Conservation (phyloP, 2,113 vertebrate species). For the Phoenicopterus ruber region DNA sequence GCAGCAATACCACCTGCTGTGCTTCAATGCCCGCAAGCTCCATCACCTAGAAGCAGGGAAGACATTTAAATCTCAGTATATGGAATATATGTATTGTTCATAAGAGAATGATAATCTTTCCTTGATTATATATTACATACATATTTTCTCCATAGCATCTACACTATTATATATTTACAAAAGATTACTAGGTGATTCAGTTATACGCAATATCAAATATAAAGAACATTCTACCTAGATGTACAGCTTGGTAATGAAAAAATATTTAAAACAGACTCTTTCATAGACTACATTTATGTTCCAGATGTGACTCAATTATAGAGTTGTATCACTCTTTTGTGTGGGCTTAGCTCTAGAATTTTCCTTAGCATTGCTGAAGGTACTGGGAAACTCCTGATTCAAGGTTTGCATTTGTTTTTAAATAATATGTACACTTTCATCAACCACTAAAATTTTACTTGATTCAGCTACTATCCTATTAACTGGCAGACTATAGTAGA, state of each 20-base stretch:
- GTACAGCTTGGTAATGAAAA: neutral
- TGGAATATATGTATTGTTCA: neutral
- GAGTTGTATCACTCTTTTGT: neutral
- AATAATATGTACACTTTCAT: neutral
- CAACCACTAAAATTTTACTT: neutral
- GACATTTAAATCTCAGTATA: neutral
- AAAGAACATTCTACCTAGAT: neutral
- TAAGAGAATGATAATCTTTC: neutral
- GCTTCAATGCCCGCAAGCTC: conserved; percentile 90
- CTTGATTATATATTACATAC: neutral
- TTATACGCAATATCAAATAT: neutral
- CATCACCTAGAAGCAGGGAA: conserved; percentile 79
- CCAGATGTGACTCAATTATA: neutral
- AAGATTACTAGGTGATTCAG: neutral
- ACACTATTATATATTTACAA: neutral
- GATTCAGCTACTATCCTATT: neutral
- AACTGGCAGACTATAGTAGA: neutral
- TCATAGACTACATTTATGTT: neutral
- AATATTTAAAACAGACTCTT: neutral
- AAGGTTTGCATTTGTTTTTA: neutral
- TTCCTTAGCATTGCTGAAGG: neutral
- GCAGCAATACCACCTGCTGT: conserved; percentile 88
- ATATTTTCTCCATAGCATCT: neutral
- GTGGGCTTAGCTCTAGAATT: neutral
- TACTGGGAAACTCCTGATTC: neutral